Evolutionary conservation across 2,113 vertebrate genomes (phyloP).

Genomic region (Oceanodroma tethys): DNA sequence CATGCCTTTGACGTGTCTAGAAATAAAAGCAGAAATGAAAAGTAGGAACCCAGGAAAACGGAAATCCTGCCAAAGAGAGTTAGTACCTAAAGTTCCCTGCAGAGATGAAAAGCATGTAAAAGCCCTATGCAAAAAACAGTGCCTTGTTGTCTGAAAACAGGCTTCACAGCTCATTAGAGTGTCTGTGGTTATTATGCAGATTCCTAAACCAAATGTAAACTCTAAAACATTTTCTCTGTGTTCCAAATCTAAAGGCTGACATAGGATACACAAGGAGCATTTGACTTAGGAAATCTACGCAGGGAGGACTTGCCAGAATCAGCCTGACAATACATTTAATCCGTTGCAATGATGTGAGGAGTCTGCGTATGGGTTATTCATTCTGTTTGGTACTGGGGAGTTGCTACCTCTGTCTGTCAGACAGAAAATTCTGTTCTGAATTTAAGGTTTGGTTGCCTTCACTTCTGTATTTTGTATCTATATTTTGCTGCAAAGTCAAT

Average conservation of each 20-base stretch:
- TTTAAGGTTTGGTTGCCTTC: not conserved
- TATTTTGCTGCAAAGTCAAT: slow-evolving; percentile 28
- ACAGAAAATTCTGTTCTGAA: not conserved
- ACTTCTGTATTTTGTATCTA: not conserved
- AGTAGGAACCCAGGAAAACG: not conserved
- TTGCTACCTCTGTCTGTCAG: not conserved
- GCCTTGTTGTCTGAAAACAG: not conserved
- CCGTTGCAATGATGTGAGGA: not conserved
- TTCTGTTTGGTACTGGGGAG: not conserved
- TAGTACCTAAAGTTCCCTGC: not conserved
- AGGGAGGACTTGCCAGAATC: not conserved
- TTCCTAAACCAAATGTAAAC: not conserved
- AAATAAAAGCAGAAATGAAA: not conserved
- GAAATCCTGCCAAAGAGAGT: not conserved
- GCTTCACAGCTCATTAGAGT: not conserved
- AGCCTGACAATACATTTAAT: not conserved
- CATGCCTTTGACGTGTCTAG: not conserved
- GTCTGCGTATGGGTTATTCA: not conserved
- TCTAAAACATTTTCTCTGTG: not conserved
- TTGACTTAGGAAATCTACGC: not conserved
- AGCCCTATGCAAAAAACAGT: not conserved
- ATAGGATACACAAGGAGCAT: not conserved
- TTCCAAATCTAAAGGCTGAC: not conserved
- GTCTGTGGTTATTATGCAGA: not conserved
- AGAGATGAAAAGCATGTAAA: not conserved